Evolutionary conservation across 1,140 invertebrate genomes (phyloP).

Genomic region (Colletes gigas): DNA sequence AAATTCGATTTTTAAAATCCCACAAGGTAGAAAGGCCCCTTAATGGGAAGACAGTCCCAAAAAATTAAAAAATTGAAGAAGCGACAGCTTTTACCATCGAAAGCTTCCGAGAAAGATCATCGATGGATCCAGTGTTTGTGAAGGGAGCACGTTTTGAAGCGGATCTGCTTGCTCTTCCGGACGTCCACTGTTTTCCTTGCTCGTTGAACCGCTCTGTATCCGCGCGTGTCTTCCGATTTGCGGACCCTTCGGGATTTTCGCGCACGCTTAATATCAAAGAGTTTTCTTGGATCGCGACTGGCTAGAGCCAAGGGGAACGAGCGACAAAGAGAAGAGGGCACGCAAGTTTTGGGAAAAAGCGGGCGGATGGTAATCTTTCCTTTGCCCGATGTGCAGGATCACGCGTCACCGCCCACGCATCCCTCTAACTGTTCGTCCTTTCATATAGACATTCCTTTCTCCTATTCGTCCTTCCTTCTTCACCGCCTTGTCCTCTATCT

Average conservation of each 20-base stretch:
- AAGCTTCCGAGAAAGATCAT: not conserved
- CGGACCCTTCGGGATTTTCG: constrained; percentile 40
- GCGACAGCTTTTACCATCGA: too few species aligned
- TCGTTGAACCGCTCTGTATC: constrained; percentile 24
- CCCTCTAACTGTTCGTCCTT: constrained; percentile 58
- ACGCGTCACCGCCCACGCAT: constrained; percentile 78
- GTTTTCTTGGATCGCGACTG: constrained; percentile 33
- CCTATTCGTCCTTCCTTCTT: constrained; percentile 46
- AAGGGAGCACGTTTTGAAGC: constrained; percentile 40
- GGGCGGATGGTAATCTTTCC: constrained; percentile 77
- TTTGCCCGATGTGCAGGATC: constrained; percentile 80
- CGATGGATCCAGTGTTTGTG: not conserved
- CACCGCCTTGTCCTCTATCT: constrained; percentile 51
- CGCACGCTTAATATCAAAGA: constrained; percentile 70
- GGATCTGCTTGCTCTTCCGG: constrained; percentile 3
- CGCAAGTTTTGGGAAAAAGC: constrained; percentile 72
- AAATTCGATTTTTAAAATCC: too few species aligned
- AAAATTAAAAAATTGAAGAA: too few species aligned
- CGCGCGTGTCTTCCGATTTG: constrained; percentile 22
- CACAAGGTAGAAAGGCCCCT: too few species aligned
- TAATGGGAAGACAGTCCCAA: too few species aligned
- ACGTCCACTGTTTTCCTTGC: constrained; percentile 53
- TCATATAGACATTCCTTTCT: constrained; percentile 81
- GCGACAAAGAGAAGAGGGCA: constrained; percentile 36
- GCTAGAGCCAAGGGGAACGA: constrained; percentile 21